Base-by-base conservation (phyloP, 2,113 vertebrate genomes). In the Oplegnathus fasciatus region DNA sequence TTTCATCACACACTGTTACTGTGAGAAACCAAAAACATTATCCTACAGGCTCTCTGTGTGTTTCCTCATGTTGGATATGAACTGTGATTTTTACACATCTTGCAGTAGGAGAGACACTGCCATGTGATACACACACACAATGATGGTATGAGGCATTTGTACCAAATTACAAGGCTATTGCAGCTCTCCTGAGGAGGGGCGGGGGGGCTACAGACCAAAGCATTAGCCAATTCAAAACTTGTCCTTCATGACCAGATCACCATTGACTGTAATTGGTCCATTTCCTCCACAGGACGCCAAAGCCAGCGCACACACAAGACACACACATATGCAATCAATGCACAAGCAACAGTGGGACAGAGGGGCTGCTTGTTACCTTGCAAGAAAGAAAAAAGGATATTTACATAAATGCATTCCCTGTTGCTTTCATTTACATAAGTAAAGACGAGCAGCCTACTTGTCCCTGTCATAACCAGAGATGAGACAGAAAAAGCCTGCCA, bases 401-500 rank as follows among this genome's bases (percentile, higher is more conserved):
- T 91, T 87, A 80, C 74, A 86, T 84, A 88, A 91, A 92, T 82
- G 57, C 34, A 81, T 77, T 62, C 68, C 70, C 88, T 74, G 34
- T 77, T 87, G 65, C 37, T 79, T 58, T 79, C 42, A 90, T 87
- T 93, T 86, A 69, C 78, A 70, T 84, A 80, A 83, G 62, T 52
- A 42, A 37, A 64, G 17, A 46, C 24, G 11, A 30, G n/a, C 81
- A 62, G 73, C 57, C 58, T 20, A 62, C 84, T 78, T 13, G 28
- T 83, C 54, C 40, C 64, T n/a, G 32, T 90, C 70, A 68, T 58
- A 30, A 64, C 30, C 40, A 75, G 76, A 84, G 37, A 83, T 7
- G 55, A 81, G 64, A 54, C 46, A 13, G 7, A 64, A 61, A 78
- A 70, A 65, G 18, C n/a, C 17, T 10, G 65, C 6, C 71, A 82